Evolutionary conservation across 2,113 vertebrate species (phyloP).

Genomic region (Forbesichthys agassizii): DNA sequence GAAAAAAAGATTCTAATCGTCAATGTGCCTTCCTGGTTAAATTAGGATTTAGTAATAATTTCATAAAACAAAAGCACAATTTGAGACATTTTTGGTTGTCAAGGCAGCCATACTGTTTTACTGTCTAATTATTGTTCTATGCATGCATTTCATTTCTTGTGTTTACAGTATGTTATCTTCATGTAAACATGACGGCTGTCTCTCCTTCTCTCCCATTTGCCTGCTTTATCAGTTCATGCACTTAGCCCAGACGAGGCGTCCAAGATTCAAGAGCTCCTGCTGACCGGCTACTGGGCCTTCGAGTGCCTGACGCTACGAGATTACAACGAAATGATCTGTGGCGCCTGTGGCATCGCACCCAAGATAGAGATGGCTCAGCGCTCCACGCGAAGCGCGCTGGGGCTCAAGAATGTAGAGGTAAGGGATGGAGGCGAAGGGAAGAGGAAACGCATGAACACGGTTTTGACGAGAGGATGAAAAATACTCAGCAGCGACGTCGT

Average conservation of each 20-base stretch:
- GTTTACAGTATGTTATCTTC: too few species aligned
- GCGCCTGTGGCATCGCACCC: constrained; percentile 92
- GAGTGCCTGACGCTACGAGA: constrained; percentile 94
- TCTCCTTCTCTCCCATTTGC: background rate
- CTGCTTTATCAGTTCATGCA: constrained; percentile 75
- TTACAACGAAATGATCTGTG: constrained; percentile 99
- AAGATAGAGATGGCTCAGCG: constrained; percentile 92
- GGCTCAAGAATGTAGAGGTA: constrained; percentile 91
- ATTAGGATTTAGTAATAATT: too few species aligned
- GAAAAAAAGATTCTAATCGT: too few species aligned
- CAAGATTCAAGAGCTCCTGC: constrained; percentile 87
- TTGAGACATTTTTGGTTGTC: too few species aligned
- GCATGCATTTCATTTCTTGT: too few species aligned
- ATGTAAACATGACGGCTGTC: too few species aligned
- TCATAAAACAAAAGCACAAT: too few species aligned
- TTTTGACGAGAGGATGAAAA: background rate
- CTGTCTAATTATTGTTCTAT: too few species aligned
- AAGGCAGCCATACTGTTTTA: too few species aligned
- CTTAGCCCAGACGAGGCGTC: constrained; percentile 77
- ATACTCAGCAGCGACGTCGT: background rate
- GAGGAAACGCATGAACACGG: background rate
- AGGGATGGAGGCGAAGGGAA: background rate
- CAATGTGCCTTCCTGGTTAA: too few species aligned
- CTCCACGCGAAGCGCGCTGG: constrained; percentile 82
- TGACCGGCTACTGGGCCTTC: constrained; percentile 96